Evolutionary conservation across 2,113 vertebrate genomes (phyloP).

Genomic region (Saccopteryx leptura): DNA sequence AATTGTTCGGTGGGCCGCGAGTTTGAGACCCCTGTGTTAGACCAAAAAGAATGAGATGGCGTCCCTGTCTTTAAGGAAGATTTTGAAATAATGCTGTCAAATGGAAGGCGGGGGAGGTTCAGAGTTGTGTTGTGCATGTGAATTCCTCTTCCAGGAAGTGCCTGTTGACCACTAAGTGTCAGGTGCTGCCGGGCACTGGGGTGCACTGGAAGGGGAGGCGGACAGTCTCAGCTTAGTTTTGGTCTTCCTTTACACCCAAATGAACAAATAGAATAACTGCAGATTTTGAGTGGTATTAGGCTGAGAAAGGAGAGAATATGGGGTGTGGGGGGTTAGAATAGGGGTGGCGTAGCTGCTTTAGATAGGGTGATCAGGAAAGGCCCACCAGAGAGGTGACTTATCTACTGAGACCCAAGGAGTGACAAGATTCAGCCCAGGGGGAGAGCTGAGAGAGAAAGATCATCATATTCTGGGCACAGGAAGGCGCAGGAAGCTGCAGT

Average conservation of each 20-base stretch:
- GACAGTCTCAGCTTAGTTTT: not conserved
- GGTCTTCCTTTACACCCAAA: not conserved
- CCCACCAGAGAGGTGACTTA: not conserved
- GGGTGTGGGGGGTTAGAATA: fast-evolving
- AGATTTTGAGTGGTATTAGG: not conserved
- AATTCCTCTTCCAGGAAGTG: not conserved
- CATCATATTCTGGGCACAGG: not conserved
- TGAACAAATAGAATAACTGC: not conserved
- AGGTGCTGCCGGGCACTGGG: not conserved
- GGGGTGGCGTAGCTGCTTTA: not conserved
- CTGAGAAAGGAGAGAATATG: not conserved
- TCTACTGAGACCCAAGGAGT: not conserved
- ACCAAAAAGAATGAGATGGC: not conserved
- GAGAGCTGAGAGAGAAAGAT: not conserved
- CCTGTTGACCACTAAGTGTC: not conserved
- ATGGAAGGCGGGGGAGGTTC: not conserved
- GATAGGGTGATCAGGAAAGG: not conserved
- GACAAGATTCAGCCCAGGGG: not conserved
- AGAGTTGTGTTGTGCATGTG: not conserved
- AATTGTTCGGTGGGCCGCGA: no score
- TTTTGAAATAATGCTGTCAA: not conserved
- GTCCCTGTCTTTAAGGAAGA: not conserved
- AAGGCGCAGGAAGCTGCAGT: not conserved
- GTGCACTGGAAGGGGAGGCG: not conserved
- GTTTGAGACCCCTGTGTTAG: no score